Base-by-base conservation (phyloP, 2,888 invertebrate species). In the Steromphala cineraria region DNA sequence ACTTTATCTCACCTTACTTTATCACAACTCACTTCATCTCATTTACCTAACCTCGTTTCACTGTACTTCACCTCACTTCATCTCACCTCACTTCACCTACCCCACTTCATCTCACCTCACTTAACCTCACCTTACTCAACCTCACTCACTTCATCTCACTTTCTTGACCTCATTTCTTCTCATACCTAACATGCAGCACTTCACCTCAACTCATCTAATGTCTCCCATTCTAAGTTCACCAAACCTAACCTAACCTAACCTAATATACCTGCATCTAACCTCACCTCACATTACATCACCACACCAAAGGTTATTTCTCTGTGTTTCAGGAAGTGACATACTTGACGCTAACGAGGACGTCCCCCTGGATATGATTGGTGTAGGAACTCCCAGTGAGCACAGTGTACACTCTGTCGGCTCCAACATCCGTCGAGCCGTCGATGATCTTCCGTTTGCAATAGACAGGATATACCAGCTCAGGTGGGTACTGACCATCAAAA, bases 401-500 rank as follows among this genome's bases (percentile, higher is more conserved):
- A 88, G 88, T 75, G 86, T 88, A n/a, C 88, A 89, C 77, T 87
- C 89, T 13, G 67, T 81, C 8, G 75, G 78, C 1, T 82, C 84
- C 0, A 82, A 86, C 17, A 84, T 90, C 21, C 82, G 85, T 40
- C 62, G 83, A 0, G 85, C 87, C 0, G 86, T 90, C 0, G 82
- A 85, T 24, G 80, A 84, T 46, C 82, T 90, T 46, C 90, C 90
- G 15, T 67, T 86, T 53, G 85, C 89, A 31, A 87, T 90, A 40
- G 86, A 88, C 78, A 88, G 87, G 81, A 89, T 90, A 40, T 86
- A 82, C 79, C 86, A 85, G 78, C 86, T 90, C 75, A 89, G 89
- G 90, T 90, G 62, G 55, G 74, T 53, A 46, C 46, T 5, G 36
- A 8, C 36, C 4, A 36, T 36, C 8, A 5, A 36, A 36, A 36